Percentiles rank a stretch among this genome's conserved stretches.
phyloP scores from a whole-genome alignment of 92 coral and sea anemone genomes.

The Parazoanthus darwini region DNA sequence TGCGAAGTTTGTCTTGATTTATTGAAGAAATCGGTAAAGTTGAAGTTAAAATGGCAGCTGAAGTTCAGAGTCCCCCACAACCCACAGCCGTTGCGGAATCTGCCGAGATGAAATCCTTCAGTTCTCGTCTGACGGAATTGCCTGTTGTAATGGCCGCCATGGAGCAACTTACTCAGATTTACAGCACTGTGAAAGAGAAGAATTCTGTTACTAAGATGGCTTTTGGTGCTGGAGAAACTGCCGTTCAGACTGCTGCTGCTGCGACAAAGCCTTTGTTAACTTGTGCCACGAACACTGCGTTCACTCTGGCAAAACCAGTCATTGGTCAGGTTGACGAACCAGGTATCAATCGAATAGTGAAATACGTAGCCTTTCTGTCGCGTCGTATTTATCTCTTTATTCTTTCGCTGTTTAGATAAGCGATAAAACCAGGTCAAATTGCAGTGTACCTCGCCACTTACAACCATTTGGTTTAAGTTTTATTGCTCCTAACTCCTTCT shows the following conservation, averaged over 20 bases:
- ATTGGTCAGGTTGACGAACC: slow-evolving; percentile 83
- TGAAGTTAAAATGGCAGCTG: slow-evolving; percentile 57
- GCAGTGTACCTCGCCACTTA: too few relatives aligned
- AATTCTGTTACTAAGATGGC: slow-evolving; percentile 86
- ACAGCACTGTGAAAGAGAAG: slow-evolving; percentile 81
- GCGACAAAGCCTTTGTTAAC: slow-evolving; percentile 78
- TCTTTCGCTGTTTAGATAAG: too few relatives aligned
- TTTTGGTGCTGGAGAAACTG: slow-evolving; percentile 93
- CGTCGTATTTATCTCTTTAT: too few relatives aligned
- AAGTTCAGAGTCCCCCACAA: slow-evolving; percentile 57
- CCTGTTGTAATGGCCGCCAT: slow-evolving; percentile 95
- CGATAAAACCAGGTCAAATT: too few relatives aligned
- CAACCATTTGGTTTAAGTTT: too few relatives aligned
- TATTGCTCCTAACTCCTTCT: too few relatives aligned
- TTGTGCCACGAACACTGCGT: slow-evolving; percentile 73
- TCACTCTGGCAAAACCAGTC: slow-evolving; percentile 89
- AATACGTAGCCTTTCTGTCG: too few relatives aligned
- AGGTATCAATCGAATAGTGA: slow-evolving; percentile 65
- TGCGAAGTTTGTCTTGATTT: neutral
- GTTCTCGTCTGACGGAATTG: slow-evolving; percentile 76
- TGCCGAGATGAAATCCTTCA: slow-evolving; percentile 63
- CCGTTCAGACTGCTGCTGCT: slow-evolving; percentile 76
- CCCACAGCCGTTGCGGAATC: slow-evolving; percentile 48
- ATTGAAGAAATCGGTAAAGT: neutral
- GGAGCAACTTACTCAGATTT: slow-evolving; percentile 75